Conservation (phyloP, 2,888 invertebrate genomes). For the Campaea margaritaria region DNA sequence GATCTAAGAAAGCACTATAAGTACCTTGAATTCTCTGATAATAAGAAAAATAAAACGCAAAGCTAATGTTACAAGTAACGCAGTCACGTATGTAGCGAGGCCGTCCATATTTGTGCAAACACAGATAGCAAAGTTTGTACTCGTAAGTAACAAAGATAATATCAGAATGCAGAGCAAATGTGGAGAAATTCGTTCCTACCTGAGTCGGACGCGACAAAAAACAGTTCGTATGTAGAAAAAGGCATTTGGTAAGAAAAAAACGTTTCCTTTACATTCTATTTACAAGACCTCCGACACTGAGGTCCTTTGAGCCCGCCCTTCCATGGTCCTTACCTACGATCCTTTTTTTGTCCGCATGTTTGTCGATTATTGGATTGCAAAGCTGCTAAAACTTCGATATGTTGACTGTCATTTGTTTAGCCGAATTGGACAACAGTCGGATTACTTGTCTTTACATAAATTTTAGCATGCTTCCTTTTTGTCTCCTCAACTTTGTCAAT, state of each 20-base stretch:
- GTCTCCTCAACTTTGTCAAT: too few species aligned
- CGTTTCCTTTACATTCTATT: constrained; percentile 79
- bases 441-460: too few species aligned
- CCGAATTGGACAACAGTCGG: not conserved
- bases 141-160: constrained; percentile 70
- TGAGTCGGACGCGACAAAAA: constrained; percentile 58
- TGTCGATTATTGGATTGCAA: constrained; percentile 26
- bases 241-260: constrained; percentile 70
- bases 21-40: constrained; percentile 9
- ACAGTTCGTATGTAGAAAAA: constrained; percentile 43
- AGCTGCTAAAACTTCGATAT: constrained; percentile 25
- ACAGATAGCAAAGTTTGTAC: constrained; percentile 76
- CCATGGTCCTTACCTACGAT: constrained; percentile 59
- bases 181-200: constrained; percentile 67
- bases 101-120: constrained; percentile 78
- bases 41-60: constrained; percentile 41
- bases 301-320: constrained; percentile 65
- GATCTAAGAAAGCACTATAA: constrained; percentile 9
- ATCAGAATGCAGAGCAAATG: constrained; percentile 53
- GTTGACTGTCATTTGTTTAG: not conserved
- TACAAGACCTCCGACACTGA: constrained; percentile 82
- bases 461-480: too few species aligned
- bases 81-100: constrained; percentile 69
- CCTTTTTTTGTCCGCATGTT: constrained; percentile 76
- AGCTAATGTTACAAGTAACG: constrained; percentile 50